Base-by-base conservation (phyloP, 2,888 invertebrate species). In the Hyppa rectilinea region DNA sequence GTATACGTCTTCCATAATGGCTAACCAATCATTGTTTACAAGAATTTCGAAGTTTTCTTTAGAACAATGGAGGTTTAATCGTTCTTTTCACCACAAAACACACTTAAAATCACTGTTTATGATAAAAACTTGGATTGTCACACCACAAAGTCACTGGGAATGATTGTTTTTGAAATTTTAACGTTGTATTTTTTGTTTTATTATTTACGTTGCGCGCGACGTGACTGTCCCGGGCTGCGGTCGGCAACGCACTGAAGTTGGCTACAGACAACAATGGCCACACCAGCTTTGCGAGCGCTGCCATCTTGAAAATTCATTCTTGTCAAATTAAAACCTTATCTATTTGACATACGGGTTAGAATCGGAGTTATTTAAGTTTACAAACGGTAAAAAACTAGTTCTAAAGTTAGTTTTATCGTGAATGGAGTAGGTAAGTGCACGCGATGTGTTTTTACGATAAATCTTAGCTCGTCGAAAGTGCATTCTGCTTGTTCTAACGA, bases 1-100 rank as follows among this genome's bases (percentile, higher is more conserved):
- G 87, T 97, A 97, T 26, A 97, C 96, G 91, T 97, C 97, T 94
- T 97, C 97, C 97, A 97, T 97, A 68, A 85, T 91, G 86, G 72
- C 81, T 84, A 86, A 56, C 45, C 74, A 67, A 79, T 83, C 87
- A 86, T 85, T 87, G 87, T 87, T 86, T 84, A 86, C 81, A 82
- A 65, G 43, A 71, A 64, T 66, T 80, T 81, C 82, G 63, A 75
- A 78, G 72, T 79, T 81, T 80, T 74, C 65, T 59, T 40, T 40
- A 38, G 34, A 73, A 79, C 79, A 84, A 83, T 83, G 70, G 72
- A 14, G 7, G 58, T 69, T 45, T 36, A 34, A 61, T 50, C 45
- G 65, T 26, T 36, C 29, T 52, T 63, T 58, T 43, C n/a, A 31
- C 49, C 34, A 64, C 58, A 43, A 72, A 71, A 70, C 71, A 45